Evolutionary conservation across 2,113 vertebrate species (phyloP).

Genomic region (Psilopsiagon aurifrons): DNA sequence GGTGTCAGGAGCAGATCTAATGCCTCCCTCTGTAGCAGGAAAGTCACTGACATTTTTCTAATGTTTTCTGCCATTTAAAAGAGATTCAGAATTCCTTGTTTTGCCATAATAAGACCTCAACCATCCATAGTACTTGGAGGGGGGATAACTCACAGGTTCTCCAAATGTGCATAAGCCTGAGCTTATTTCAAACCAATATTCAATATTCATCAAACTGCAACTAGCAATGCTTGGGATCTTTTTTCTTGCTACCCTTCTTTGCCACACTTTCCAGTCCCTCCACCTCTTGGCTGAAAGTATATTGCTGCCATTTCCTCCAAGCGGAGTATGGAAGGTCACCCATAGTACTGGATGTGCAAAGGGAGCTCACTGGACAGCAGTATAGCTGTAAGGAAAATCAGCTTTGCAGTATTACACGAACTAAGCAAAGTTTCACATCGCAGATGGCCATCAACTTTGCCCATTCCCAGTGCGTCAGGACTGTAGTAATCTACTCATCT

Average conservation of each 20-base stretch:
- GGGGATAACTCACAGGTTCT: neutral
- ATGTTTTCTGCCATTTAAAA: neutral
- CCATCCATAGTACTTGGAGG: neutral
- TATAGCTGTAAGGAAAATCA: neutral
- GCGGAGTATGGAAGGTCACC: neutral
- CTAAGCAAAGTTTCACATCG: neutral
- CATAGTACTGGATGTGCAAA: neutral
- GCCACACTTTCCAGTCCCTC: neutral
- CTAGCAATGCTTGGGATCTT: neutral
- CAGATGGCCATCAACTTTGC: neutral
- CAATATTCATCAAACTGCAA: neutral
- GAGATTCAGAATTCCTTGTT: neutral
- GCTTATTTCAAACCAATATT: neutral
- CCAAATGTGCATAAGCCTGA: neutral
- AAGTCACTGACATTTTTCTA: neutral
- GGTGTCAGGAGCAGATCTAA: neutral
- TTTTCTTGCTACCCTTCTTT: neutral
- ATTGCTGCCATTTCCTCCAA: neutral
- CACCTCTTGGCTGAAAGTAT: neutral
- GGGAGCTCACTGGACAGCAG: neutral
- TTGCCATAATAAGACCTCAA: neutral
- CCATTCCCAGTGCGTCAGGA: neutral
- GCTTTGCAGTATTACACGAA: neutral
- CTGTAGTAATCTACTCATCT: conserved; percentile 2
- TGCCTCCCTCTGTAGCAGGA: neutral